phyloP scores from a whole-genome alignment of 2,113 vertebrate genomes.

The Apteryx owenii region DNA sequence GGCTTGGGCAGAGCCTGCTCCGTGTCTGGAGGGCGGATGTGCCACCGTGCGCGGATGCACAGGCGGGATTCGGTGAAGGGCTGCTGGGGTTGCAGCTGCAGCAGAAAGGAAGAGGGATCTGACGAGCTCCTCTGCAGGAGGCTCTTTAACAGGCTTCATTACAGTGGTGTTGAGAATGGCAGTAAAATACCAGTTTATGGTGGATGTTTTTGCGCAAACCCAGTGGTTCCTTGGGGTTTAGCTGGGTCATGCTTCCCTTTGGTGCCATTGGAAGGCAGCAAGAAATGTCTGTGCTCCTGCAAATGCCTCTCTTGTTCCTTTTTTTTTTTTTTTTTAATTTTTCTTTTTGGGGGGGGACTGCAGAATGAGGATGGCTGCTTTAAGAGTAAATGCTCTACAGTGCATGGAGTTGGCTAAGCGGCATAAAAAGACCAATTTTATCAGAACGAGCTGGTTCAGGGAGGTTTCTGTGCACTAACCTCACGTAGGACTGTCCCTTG shows the following conservation, averaged over 20 bases:
- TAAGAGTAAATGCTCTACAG: accelerated
- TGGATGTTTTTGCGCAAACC: background rate
- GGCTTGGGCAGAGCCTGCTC: background rate
- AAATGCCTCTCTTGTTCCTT: accelerated
- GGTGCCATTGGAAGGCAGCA: background rate
- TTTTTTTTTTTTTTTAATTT: too few species aligned
- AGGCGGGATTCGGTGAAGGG: background rate
- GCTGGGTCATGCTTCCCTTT: background rate
- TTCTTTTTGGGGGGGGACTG: background rate
- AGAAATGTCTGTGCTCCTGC: background rate
- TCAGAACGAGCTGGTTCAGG: background rate
- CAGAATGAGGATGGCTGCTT: background rate
- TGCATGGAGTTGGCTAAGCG: accelerated
- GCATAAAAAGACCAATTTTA: accelerated
- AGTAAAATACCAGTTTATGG: accelerated
- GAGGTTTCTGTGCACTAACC: background rate
- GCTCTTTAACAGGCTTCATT: accelerated
- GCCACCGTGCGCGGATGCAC: background rate
- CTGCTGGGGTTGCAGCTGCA: background rate
- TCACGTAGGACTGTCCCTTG: accelerated
- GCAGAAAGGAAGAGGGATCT: accelerated
- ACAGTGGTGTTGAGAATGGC: accelerated
- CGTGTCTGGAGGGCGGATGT: accelerated
- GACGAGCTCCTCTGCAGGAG: accelerated
- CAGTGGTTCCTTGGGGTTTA: background rate